Percentiles rank a stretch among this genome's conserved stretches.
Conservation (phyloP, 2,113 vertebrate genomes). For the Forbesichthys agassizii region DNA sequence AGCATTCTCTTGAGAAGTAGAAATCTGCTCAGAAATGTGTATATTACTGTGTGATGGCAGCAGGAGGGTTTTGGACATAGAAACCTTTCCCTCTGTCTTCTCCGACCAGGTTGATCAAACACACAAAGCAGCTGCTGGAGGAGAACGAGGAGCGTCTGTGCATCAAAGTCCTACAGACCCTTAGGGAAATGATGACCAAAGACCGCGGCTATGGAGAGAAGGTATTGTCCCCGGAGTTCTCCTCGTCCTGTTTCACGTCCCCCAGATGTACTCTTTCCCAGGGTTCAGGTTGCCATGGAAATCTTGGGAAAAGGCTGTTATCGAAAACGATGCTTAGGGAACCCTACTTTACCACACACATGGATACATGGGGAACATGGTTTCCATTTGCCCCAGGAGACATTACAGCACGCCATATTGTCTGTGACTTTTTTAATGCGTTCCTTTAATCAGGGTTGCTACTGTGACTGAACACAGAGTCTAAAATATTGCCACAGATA, state of each 20-base stretch:
- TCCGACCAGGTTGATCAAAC: slow-evolving; percentile 89
- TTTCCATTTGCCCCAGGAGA: neutral
- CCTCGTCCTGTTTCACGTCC: neutral
- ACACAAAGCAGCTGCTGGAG: slow-evolving; percentile 95
- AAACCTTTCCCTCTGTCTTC: neutral
- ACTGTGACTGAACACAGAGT: too few relatives aligned
- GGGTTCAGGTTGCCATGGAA: neutral
- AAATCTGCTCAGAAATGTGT: too few relatives aligned
- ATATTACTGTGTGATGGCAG: too few relatives aligned
- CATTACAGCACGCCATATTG: neutral
- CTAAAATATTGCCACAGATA: neutral
- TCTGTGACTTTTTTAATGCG: neutral
- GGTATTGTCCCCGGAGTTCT: slow-evolving; percentile 70
- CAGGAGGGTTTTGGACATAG: too few relatives aligned
- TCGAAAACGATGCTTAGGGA: too few relatives aligned
- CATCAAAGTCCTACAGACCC: slow-evolving; percentile 96
- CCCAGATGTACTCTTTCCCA: neutral
- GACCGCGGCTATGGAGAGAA: slow-evolving; percentile 96
- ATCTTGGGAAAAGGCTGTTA: too few relatives aligned
- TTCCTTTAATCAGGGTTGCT: neutral
- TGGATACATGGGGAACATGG: too few relatives aligned
- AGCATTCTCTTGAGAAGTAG: too few relatives aligned
- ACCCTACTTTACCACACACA: too few relatives aligned
- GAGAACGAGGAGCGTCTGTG: slow-evolving; percentile 98
- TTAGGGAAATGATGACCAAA: slow-evolving; percentile 99